A percentile compares a stretch with the other conserved stretches of the same genome.
phyloP scores from a whole-genome alignment of 2,888 invertebrate genomes.

The Idaea biselata region DNA sequence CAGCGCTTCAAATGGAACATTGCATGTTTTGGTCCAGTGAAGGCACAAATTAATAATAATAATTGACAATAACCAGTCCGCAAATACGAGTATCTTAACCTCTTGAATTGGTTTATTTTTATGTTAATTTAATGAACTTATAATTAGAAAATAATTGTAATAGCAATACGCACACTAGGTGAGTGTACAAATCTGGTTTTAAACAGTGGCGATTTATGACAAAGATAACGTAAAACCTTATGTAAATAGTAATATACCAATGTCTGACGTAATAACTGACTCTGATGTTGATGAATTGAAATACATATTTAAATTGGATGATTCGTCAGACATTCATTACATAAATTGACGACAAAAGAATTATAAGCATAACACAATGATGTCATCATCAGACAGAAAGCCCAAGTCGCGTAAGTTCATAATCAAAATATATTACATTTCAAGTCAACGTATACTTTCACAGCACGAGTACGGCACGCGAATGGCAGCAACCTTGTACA shows the following conservation, averaged over 20 bases:
- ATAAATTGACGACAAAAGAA: neutral
- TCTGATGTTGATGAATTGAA: neutral
- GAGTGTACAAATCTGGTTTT: neutral
- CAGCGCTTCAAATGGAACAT: neutral
- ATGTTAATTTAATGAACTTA: neutral
- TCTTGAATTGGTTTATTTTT: neutral
- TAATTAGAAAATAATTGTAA: neutral
- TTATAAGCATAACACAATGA: constrained; percentile 10
- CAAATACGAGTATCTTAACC: neutral
- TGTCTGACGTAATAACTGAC: neutral
- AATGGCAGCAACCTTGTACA: constrained; percentile 48
- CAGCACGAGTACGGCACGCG: constrained; percentile 68
- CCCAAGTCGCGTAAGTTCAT: constrained; percentile 57
- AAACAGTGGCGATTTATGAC: neutral
- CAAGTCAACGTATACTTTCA: constrained; percentile 74
- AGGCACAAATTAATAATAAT: neutral
- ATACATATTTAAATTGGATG: neutral
- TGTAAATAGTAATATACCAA: neutral
- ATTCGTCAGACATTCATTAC: neutral
- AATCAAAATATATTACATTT: constrained; percentile 55
- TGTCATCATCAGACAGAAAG: constrained; percentile 64
- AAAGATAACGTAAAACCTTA: neutral
- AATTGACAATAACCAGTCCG: neutral
- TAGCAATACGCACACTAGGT: neutral
- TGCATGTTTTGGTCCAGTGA: neutral